These are phyloP conservation scores for Poeciliopsis turrubarensis DNA, from an alignment of 2,113 vertebrate species.

Conservation along the genomic window DNA sequence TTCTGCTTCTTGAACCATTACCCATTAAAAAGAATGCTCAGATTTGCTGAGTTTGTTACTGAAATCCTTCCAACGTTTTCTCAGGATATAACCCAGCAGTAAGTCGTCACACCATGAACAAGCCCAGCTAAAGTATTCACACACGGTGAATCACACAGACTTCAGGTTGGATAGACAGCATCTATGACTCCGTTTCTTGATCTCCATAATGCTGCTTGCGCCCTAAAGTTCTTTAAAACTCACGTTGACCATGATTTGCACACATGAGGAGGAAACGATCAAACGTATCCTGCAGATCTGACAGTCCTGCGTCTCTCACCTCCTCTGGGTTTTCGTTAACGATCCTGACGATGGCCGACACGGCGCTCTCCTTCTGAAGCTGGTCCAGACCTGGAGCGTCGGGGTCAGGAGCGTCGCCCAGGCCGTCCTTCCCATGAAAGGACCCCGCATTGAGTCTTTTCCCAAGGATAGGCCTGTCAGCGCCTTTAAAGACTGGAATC, in stretches of 20 bases:
- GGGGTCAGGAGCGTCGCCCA: constrained; percentile 79
- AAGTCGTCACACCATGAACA: too few relatives aligned
- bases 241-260: neutral
- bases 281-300: neutral
- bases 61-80: too few relatives aligned
- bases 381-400: constrained; percentile 72
- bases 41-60: too few relatives aligned
- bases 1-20: too few relatives aligned
- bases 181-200: too few relatives aligned
- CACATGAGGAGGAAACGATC: neutral
- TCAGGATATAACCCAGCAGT: too few relatives aligned
- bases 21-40: too few relatives aligned
- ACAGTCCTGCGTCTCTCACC: constrained; percentile 52
- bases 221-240: too few relatives aligned
- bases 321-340: constrained; percentile 75
- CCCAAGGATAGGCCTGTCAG: constrained; percentile 67
- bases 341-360: constrained; percentile 78
- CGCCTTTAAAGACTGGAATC: constrained; percentile 81
- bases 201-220: too few relatives aligned
- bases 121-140: too few relatives aligned
- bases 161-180: too few relatives aligned
- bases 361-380: constrained; percentile 75
- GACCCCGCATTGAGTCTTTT: constrained; percentile 23
- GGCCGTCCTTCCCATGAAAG: constrained; percentile 80
- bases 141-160: too few relatives aligned